Conservation (phyloP, 2,888 invertebrate species). For the Microdon myrmicae region DNA sequence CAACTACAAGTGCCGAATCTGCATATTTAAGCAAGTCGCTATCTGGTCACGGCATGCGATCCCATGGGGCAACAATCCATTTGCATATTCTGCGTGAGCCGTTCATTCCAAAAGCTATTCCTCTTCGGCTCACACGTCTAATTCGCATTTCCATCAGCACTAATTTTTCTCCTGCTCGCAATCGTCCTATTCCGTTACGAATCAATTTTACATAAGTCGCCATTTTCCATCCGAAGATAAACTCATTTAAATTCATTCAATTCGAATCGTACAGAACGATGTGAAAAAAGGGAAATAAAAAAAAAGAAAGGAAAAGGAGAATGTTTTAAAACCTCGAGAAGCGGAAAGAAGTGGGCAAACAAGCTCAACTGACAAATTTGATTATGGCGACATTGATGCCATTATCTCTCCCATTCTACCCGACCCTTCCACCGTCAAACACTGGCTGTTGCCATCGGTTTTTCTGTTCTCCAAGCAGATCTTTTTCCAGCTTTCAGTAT, state of each 20-base stretch:
- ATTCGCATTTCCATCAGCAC: not conserved
- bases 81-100: too few species aligned
- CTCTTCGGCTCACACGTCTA: too few species aligned
- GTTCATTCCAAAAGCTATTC: too few species aligned
- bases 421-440: slow-evolving; percentile 19
- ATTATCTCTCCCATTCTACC: slow-evolving; percentile 39
- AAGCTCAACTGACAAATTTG: slow-evolving; percentile 52
- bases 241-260: slow-evolving; percentile 33
- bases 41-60: too few species aligned
- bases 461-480: slow-evolving; percentile 4
- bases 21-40: too few species aligned
- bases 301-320: slow-evolving; percentile 3
- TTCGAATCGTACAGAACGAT: slow-evolving; percentile 17
- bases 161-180: too few species aligned
- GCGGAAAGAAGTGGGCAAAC: slow-evolving; percentile 18
- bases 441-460: not conserved
- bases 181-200: not conserved
- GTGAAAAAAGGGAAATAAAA: not conserved
- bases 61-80: too few species aligned
- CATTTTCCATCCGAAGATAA: not conserved
- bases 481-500: not conserved
- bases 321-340: slow-evolving; percentile 20
- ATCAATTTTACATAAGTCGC: slow-evolving; percentile 13
- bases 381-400: slow-evolving; percentile 52
- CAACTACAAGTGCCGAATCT: too few species aligned